Evolutionary conservation across 1,140 invertebrate species (phyloP).

Genomic region (Thereuonema tuberculata): DNA sequence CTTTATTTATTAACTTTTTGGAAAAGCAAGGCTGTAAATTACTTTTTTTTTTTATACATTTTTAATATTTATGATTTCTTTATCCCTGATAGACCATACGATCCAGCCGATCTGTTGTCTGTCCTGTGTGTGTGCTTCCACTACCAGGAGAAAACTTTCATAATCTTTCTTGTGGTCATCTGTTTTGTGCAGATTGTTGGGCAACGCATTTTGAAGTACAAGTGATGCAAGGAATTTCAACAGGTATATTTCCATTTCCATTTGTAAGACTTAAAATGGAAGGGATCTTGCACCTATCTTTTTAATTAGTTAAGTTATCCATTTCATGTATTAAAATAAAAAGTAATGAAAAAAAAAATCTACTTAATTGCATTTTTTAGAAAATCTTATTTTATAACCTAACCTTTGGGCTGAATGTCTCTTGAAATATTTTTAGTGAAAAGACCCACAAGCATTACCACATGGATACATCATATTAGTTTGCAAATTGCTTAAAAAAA

Average conservation of each 20-base stretch:
- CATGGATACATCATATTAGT: too few species aligned
- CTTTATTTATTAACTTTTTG: too few species aligned
- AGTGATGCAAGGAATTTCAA: slow-evolving; percentile 70
- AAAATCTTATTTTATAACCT: too few species aligned
- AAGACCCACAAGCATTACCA: too few species aligned
- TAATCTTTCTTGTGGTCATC: slow-evolving; percentile 73
- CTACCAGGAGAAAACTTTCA: slow-evolving; percentile 48
- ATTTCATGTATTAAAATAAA: too few species aligned
- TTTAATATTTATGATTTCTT: background rate
- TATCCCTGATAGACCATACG: background rate
- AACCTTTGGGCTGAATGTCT: too few species aligned
- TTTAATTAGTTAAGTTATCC: too few species aligned
- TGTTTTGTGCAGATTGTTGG: slow-evolving; percentile 92
- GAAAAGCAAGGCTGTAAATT: background rate
- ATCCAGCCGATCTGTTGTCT: slow-evolving; percentile 24
- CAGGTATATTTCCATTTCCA: slow-evolving; percentile 37
- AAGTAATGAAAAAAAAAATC: too few species aligned
- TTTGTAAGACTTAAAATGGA: background rate
- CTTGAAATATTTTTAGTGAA: too few species aligned
- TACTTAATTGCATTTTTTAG: too few species aligned
- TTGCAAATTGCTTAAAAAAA: too few species aligned
- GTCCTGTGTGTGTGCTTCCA: slow-evolving; percentile 46
- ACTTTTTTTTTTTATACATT: background rate
- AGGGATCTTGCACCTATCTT: background rate
- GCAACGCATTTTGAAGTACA: slow-evolving; percentile 88